These are phyloP conservation scores for Pyrocephalus nanus DNA, from an alignment of 2,797 vertebrate species.

Conservation along the genomic window DNA sequence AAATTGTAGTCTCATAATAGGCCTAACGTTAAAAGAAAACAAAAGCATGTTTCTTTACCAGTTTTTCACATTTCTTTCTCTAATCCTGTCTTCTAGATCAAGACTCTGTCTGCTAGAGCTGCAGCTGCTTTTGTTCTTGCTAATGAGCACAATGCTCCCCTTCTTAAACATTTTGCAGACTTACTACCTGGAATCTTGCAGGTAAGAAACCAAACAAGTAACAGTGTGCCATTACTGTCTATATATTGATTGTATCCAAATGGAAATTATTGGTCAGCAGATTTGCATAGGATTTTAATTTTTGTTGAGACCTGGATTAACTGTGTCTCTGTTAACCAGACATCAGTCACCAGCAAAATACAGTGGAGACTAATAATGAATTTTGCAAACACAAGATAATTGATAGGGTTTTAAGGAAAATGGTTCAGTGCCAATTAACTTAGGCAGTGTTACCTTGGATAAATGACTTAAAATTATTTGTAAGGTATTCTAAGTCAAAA, in stretches of 20 bases:
- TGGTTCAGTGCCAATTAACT: not conserved
- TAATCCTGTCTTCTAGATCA: constrained; percentile 81
- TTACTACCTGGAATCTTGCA: constrained; percentile 94
- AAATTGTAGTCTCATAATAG: not conserved
- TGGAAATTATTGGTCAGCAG: not conserved
- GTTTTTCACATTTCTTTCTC: not conserved
- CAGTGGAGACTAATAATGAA: not conserved
- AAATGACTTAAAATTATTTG: not conserved
- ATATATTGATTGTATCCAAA: not conserved
- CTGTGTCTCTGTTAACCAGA: not conserved
- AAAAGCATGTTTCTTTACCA: not conserved
- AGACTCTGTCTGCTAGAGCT: constrained; percentile 90
- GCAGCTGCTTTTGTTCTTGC: constrained; percentile 93
- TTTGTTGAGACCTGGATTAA: not conserved
- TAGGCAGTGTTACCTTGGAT: not conserved
- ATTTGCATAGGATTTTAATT: not conserved
- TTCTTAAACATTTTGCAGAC: constrained; percentile 97
- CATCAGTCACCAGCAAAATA: not conserved
- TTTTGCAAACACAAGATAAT: not conserved
- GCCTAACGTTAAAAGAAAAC: not conserved
- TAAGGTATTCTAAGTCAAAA: not conserved
- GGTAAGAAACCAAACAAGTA: constrained; percentile 74
- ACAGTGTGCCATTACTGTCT: not conserved
- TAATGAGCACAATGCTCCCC: constrained; percentile 90
- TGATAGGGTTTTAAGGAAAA: not conserved